These are phyloP conservation scores for Darevskia mixta DNA, from an alignment of 2,797 vertebrate species.

Conservation along the genomic window DNA sequence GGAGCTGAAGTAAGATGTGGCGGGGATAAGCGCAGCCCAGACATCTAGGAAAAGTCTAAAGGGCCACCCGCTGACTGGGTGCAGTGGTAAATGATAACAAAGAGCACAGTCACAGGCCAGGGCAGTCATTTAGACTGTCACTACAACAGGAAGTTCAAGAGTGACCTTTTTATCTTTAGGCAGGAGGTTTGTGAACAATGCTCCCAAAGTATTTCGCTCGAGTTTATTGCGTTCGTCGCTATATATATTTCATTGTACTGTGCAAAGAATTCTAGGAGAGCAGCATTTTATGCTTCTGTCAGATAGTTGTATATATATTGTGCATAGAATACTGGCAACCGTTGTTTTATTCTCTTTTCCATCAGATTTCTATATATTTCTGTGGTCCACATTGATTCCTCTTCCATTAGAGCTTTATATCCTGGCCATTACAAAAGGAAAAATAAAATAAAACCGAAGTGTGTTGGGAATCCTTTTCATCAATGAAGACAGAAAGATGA, in stretches of 20 bases:
- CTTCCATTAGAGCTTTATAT: background rate
- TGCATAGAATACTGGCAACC: background rate
- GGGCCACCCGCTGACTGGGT: slow-evolving; percentile 51
- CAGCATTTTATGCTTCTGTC: background rate
- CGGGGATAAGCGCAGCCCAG: slow-evolving; percentile 62
- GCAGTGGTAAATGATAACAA: slow-evolving; percentile 60
- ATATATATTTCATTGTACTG: background rate
- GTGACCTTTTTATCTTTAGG: slow-evolving; percentile 46
- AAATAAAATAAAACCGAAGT: background rate
- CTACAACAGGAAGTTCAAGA: slow-evolving; percentile 40
- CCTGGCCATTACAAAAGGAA: background rate
- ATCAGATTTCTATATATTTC: background rate
- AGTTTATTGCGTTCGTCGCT: background rate
- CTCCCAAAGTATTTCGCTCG: slow-evolving; percentile 18
- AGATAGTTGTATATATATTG: background rate
- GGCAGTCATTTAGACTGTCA: slow-evolving; percentile 31
- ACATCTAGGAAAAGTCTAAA: slow-evolving; percentile 54
- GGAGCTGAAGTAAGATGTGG: slow-evolving; percentile 49
- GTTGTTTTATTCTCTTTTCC: slow-evolving; percentile 5
- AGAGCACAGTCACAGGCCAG: slow-evolving; percentile 50
- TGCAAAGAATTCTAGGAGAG: background rate
- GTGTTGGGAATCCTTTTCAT: slow-evolving; percentile 4
- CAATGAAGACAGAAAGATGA: background rate
- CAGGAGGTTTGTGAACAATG: slow-evolving; percentile 40
- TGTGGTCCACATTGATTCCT: background rate